Evolutionary conservation across 2,888 invertebrate genomes (phyloP), one percentile per base, ranked within the genome.

Genomic region (Drosophila koepferae): DNA sequence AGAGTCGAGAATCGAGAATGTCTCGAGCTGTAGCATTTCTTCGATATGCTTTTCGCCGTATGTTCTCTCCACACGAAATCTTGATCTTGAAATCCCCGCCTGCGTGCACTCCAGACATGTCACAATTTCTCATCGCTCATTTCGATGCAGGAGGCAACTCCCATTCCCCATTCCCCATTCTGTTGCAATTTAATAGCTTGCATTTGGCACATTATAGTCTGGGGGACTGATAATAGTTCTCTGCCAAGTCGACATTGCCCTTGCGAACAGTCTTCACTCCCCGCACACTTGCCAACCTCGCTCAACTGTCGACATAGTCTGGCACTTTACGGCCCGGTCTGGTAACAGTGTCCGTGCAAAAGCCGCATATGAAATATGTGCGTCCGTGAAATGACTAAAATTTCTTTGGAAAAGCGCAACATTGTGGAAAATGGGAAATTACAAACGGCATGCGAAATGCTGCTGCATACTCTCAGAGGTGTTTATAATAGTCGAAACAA

Each of bases 371-470:
- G 89, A 89, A 81, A 73, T 86, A 90, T 85, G 80, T 82, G 85
- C 81, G 83, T 71, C 80, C 91, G 89, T 91, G 91, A 91, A 91
- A 91, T 91, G 92, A 91, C 90, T 81, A 91, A 77, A 84, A 91
- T 91, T 92, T 92, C 92, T 87, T 80, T 82, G 90, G 92, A 92
- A 92, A 92, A 90, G 86, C 82, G 92, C 92, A 92, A 89, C 86
- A 78, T 89, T 89, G 92, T 92, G 92, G 92, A 92, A 92, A 92
- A 92, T 92, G 90, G 89, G 90, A 91, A 91, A 84, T 63, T 71
- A 31, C 68, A 68, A 66, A 31, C 61, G 61, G 74, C 63, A 64
- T 65, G 40, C 8, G 41, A 41, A 18, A 41, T 31, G 31, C 20
- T 31, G 23, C 20, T n/a, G 28, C 58, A 23, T 18, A 54, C 43